Base-by-base conservation (phyloP, 2,113 vertebrate species). In the Ariopsis seemanni region DNA sequence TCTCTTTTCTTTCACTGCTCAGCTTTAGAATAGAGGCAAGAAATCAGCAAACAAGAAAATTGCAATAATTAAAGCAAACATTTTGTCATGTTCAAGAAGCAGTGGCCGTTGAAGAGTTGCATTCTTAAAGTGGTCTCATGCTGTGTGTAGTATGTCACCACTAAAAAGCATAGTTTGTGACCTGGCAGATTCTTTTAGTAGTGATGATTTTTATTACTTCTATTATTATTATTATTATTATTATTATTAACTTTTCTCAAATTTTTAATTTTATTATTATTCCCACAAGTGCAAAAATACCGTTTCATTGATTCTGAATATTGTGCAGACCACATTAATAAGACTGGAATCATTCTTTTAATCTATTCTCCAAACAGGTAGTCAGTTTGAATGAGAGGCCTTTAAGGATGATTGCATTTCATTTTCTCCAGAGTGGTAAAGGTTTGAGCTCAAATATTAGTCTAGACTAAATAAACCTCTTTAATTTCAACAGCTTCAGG, bases 361-460 rank as follows among this genome's bases (percentile, higher is more conserved):
- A 65, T 80, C 18, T 81, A 25, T 52, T 81, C 58, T n/a, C 65
- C 77, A 80, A 86, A 52, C 20, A 85, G 52, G 11, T 2, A 53
- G 74, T 27, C 48, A 58, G 42, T 67, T 65, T 78, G 18, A 78
- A 50, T 17, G n/a, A 42, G 57, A 67, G 27, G 27, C 72, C 15
- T 78, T 86, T 80, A 25, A 42, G 77, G 34, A 67, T 65, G 48
- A 42, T 86, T 81, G 18, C 84, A 53, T 52, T 85, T 60, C 9
- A 72, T 58, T 71, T n/a, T 72, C 22, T 50, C 53, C 50, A 5
- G 14, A 42, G 50, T 69, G 77, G 53, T 15, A 48, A 75, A 78
- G 72, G 53, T 22, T 79, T 82, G 79, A 82, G 65, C 55, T 75
- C 14, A 62, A 83, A 75, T 85, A 85, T 75, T 75, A 74, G 84